Evolutionary conservation across 2,113 vertebrate genomes (phyloP), one percentile per base, ranked within the genome.

Genomic region (Phycodurus eques): DNA sequence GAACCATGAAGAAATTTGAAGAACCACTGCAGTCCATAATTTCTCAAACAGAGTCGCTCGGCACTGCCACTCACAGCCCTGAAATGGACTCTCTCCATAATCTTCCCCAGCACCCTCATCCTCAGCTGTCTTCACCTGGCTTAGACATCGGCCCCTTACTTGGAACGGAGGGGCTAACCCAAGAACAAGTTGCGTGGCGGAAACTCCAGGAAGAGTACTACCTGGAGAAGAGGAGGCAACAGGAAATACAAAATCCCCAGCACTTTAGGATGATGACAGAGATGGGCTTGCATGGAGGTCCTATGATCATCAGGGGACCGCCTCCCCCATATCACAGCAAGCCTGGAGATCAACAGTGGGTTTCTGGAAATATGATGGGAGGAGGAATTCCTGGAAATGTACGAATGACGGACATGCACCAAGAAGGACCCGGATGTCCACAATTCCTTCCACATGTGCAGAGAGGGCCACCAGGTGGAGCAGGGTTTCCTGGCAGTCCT

Each of bases 191-290:
- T 79, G 98, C 97, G 56, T 99, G 98, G 98, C 94, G 96, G 76
- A 98, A 98, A 89, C 74, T 99, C 76, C 96, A 99, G 90, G 96
- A 98, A 46, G 98, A 99, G 70, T 99, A 97, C 81, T 99, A 99
- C 0, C 95, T 96, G 71, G 98, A 99, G 75, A 99, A 99, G 81
- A 91, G 96, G 27, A 91, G 97, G 31, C 96, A 96, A 46, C 96
- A 99, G 76, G 96, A 99, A 60, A 94, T 99, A 68, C 92, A 95
- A 92, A 83, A 56, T 86, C 93, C 89, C 67, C 98, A 93, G 93
- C 0, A 96, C 88, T 96, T 97, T 75, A 93, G 96, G 88, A 94
- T 98, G 92, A 93, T 95, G 78, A 83, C 89, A 0, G 94, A 96
- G 81, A 93, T 93, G 20, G 91, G 93, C 75, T 92, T 96, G 92